Conservation (phyloP, 2,888 invertebrate species). For the Leptothorax acervorum region DNA sequence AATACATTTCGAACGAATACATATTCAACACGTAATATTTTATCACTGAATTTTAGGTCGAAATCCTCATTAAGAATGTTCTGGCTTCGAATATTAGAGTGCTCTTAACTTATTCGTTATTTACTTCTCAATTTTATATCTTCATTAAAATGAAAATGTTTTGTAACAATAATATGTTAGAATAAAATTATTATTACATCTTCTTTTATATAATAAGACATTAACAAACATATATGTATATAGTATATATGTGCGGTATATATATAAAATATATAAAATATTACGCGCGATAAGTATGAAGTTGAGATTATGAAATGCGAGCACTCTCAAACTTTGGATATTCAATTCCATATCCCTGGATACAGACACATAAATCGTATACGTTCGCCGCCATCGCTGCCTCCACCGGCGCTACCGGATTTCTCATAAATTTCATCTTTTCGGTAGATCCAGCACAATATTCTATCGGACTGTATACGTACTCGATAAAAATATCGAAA, state of each 20-base stretch:
- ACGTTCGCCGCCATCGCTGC: constrained; percentile 27
- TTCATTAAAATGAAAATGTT: not conserved
- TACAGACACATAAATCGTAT: constrained; percentile 53
- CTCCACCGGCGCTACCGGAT: constrained; percentile 31
- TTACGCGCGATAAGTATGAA: constrained; percentile 8
- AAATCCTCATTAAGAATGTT: constrained; percentile 9
- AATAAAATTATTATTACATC: not conserved
- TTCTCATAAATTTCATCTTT: constrained; percentile 54
- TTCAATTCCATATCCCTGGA: constrained; percentile 55
- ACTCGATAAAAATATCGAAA: constrained; percentile 50
- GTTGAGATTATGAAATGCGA: constrained; percentile 42
- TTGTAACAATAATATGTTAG: not conserved
- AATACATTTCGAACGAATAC: constrained; percentile 11
- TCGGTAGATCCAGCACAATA: constrained; percentile 52
- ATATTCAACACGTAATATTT: not conserved
- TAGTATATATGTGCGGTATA: not conserved
- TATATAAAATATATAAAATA: not conserved
- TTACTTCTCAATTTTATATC: not conserved
- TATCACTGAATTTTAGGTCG: not conserved
- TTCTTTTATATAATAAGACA: not conserved
- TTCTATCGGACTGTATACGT: constrained; percentile 42
- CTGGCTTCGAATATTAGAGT: not conserved
- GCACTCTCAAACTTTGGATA: constrained; percentile 48
- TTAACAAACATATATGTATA: not conserved
- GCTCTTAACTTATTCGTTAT: not conserved